A percentile compares a stretch with the other conserved stretches of the same genome.
phyloP scores from a whole-genome alignment of 1,140 invertebrate species.

The Nasonia vitripennis region DNA sequence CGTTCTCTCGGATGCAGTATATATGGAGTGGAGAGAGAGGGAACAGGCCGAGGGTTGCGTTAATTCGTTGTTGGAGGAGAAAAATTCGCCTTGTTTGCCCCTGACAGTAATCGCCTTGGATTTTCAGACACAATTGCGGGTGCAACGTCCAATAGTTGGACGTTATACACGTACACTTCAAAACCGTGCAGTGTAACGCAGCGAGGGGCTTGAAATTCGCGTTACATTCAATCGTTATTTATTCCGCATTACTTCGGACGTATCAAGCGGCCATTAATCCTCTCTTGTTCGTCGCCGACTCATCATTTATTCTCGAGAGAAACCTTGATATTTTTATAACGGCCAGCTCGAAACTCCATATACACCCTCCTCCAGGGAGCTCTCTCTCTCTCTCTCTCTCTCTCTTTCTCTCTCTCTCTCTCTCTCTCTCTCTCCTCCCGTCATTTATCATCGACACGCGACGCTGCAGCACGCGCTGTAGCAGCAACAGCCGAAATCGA shows the following conservation, averaged over 20 bases:
- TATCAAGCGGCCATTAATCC: not conserved
- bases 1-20: not conserved
- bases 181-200: not conserved
- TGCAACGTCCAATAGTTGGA: not conserved
- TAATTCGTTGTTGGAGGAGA: slow-evolving; percentile 3
- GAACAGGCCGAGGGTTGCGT: slow-evolving; percentile 8
- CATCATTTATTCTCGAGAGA: slow-evolving; percentile 13
- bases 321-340: slow-evolving; percentile 21
- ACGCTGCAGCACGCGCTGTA: not conserved
- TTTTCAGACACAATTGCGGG: slow-evolving; percentile 3
- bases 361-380: slow-evolving; percentile 1
- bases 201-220: not conserved
- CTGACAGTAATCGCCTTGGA: not conserved
- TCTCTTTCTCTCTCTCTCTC: no score
- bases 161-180: not conserved
- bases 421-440: not conserved
- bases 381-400: not conserved
- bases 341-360: slow-evolving; percentile 15
- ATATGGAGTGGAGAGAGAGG: not conserved
- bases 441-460: slow-evolving; percentile 31
- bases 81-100: not conserved
- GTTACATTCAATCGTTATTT: not conserved
- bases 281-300: slow-evolving; percentile 13
- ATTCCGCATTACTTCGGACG: not conserved
- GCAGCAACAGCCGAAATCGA: slow-evolving; percentile 18